Evolutionary conservation across 1,140 invertebrate species (phyloP).

Genomic region (Eurosta solidaginis): DNA sequence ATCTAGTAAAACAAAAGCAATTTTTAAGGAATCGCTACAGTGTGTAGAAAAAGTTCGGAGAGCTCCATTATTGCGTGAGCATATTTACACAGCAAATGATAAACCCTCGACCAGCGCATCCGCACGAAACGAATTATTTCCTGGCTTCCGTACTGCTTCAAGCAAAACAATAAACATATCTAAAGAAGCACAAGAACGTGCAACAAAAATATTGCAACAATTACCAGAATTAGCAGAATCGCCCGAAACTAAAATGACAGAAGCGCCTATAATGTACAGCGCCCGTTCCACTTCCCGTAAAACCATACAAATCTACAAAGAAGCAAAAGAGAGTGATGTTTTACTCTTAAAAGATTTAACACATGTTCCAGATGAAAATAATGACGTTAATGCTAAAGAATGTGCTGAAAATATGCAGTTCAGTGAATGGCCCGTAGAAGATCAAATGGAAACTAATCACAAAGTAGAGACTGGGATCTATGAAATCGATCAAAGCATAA

Average conservation of each 20-base stretch:
- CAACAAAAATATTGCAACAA: slow-evolving; percentile 8
- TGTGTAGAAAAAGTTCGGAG: background rate
- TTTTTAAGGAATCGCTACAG: background rate
- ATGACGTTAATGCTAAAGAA: background rate
- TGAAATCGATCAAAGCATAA: background rate
- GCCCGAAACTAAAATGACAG: background rate
- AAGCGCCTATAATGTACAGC: background rate
- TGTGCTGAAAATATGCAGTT: slow-evolving; percentile 4
- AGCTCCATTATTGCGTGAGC: background rate
- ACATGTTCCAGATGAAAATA: background rate
- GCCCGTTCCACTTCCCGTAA: background rate
- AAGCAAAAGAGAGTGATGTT: background rate
- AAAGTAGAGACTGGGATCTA: background rate
- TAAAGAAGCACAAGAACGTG: slow-evolving; percentile 4
- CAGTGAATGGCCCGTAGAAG: slow-evolving; percentile 28
- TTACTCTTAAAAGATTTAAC: background rate
- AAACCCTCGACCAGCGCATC: background rate
- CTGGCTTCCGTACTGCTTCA: slow-evolving; percentile 30
- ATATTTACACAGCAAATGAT: background rate
- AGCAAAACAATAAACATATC: slow-evolving; percentile 28
- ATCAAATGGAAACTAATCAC: background rate
- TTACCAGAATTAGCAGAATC: background rate
- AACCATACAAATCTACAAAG: background rate
- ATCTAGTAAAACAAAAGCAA: background rate
- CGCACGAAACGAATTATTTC: background rate